These are phyloP conservation scores for Cladorhizidae sp. DNA, from an alignment of 37 sponge, comb jelly and placozoan genomes.

Conservation along the genomic window DNA sequence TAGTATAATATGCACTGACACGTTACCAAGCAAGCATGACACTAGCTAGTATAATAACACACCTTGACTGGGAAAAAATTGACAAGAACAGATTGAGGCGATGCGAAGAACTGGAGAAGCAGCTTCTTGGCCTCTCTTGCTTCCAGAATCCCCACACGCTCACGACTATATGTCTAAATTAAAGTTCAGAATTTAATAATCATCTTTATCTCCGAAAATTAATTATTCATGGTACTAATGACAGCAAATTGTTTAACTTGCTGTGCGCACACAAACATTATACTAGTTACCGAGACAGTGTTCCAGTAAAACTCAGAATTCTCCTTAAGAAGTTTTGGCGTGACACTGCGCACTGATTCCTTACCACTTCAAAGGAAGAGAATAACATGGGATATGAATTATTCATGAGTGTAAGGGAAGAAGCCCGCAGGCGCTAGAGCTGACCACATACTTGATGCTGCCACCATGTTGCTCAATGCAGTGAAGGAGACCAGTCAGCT, in stretches of 20 bases:
- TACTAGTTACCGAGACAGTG: slow-evolving; percentile 24
- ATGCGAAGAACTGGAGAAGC: slow-evolving; percentile 14
- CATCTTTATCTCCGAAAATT: no score
- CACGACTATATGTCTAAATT: slow-evolving; percentile 35
- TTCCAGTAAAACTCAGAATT: background rate
- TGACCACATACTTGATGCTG: slow-evolving; percentile 19
- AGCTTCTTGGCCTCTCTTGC: slow-evolving; percentile 15
- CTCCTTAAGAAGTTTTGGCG: slow-evolving; percentile 5
- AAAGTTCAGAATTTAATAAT: no score
- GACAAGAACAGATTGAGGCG: slow-evolving; percentile 4
- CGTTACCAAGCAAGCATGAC: no score
- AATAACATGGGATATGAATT: no score
- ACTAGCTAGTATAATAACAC: no score
- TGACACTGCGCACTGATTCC: slow-evolving; percentile 1
- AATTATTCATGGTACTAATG: no score
- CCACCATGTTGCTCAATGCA: slow-evolving; percentile 35
- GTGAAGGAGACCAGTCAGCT: background rate
- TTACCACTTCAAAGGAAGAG: slow-evolving; percentile 25
- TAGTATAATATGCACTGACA: no score
- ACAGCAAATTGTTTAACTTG: no score
- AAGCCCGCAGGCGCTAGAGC: no score
- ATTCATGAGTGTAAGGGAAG: no score
- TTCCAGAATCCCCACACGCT: slow-evolving; percentile 2
- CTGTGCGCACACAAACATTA: no score
- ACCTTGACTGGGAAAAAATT: slow-evolving; percentile 31